A percentile compares a stretch with the other conserved stretches of the same genome.
phyloP scores from a whole-genome alignment of 1,140 invertebrate species.

The Diachasmimorpha longicaudata region DNA sequence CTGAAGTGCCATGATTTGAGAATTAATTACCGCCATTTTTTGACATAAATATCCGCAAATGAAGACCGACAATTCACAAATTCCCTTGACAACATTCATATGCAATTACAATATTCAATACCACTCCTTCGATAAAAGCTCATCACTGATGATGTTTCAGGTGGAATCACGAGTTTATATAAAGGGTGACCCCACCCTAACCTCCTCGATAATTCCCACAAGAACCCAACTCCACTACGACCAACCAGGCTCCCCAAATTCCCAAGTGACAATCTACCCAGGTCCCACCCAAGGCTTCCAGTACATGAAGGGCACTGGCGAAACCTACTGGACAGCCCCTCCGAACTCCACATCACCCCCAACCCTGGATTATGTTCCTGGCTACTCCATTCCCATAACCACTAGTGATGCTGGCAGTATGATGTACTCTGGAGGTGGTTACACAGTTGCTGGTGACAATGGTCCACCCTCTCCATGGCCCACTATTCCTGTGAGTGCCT shows the following conservation, averaged over 20 bases:
- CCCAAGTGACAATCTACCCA: conserved; percentile 65
- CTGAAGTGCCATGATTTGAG: too few relatives aligned
- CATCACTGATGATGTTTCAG: conserved; percentile 30
- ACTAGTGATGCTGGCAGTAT: conserved; percentile 45
- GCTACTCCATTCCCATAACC: conserved; percentile 43
- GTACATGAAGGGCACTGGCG: conserved; percentile 51
- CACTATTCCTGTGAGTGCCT: conserved; percentile 32
- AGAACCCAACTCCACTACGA: conserved; percentile 62
- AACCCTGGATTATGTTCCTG: conserved; percentile 47
- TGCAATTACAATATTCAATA: too few relatives aligned
- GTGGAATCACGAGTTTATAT: conserved; percentile 55
- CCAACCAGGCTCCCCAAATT: conserved; percentile 62
- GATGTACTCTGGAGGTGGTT: conserved; percentile 46
- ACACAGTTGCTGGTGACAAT: conserved; percentile 40
- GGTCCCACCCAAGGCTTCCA: conserved; percentile 57
- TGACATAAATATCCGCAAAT: too few relatives aligned
- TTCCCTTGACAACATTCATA: too few relatives aligned
- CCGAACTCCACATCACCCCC: conserved; percentile 42
- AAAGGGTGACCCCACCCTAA: conserved; percentile 67
- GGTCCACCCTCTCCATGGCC: conserved; percentile 46
- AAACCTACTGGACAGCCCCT: conserved; percentile 44
- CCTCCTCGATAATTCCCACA: conserved; percentile 60
- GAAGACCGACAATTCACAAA: too few relatives aligned
- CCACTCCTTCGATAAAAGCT: too few relatives aligned
- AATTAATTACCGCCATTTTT: too few relatives aligned